These are phyloP conservation scores for Cydia pomonella DNA, from an alignment of 1,140 invertebrate species.

Conservation along the genomic window DNA sequence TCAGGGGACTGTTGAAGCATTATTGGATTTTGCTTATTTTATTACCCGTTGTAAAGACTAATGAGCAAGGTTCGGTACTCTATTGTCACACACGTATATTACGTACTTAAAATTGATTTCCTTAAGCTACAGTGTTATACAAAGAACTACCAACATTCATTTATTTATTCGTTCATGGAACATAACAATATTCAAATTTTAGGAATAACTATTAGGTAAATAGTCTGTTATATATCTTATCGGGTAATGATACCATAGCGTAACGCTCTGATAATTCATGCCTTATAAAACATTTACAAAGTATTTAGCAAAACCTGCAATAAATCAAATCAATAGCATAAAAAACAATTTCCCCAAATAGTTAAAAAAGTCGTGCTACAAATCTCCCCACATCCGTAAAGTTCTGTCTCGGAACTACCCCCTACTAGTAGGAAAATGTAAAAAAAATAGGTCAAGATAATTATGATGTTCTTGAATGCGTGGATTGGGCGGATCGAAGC, in stretches of 20 bases:
- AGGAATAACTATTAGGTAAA: no score
- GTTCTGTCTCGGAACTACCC: conserved; percentile 26
- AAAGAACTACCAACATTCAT: no score
- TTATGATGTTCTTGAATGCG: conserved; percentile 28
- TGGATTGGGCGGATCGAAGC: conserved; percentile 22
- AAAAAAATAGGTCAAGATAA: conserved; percentile 33
- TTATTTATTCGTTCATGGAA: neutral
- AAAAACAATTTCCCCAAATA: conserved; percentile 24
- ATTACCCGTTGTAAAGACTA: neutral
- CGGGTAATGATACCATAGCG: neutral
- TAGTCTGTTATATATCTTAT: neutral
- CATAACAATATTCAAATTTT: neutral
- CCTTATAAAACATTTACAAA: no score
- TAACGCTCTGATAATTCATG: neutral
- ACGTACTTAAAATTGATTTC: neutral
- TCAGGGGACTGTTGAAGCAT: neutral
- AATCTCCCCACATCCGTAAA: conserved; percentile 26
- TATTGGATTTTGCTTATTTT: conserved; percentile 19
- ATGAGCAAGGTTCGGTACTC: neutral
- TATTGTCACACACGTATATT: neutral
- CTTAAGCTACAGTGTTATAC: no score
- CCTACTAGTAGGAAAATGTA: conserved; percentile 14
- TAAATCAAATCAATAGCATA: conserved; percentile 29
- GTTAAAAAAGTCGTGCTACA: conserved; percentile 19
- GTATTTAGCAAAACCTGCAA: neutral